A percentile compares a stretch with the other conserved stretches of the same genome.
Evolutionary conservation across 2,797 vertebrate species (phyloP).

Genomic region (Danio aesculapii): DNA sequence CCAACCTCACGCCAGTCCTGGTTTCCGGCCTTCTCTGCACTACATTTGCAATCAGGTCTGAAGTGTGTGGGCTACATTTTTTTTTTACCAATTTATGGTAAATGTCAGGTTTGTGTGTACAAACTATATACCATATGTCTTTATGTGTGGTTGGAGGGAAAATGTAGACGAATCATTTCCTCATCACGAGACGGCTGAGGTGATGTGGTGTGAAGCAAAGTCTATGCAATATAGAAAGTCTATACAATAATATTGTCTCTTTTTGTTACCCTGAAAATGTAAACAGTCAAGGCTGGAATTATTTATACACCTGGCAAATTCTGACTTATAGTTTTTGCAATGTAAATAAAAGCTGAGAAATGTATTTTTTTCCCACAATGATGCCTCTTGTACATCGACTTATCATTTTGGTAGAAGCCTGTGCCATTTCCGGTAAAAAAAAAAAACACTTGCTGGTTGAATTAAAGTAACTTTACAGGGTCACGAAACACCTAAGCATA

Average conservation of each 20-base stretch:
- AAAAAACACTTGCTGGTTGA: background rate
- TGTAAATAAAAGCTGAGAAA: too few relatives aligned
- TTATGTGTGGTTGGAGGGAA: conserved; percentile 64
- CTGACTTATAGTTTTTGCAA: too few relatives aligned
- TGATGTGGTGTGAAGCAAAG: conserved; percentile 60
- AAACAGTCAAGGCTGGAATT: too few relatives aligned
- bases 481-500: too few relatives aligned
- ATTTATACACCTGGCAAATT: too few relatives aligned
- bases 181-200: conserved; percentile 63
- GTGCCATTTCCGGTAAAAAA: background rate
- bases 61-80: conserved; percentile 55
- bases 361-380: too few relatives aligned
- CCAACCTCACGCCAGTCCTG: conserved; percentile 68
- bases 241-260: conserved; percentile 34
- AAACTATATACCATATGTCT: conserved; percentile 70
- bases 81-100: conserved; percentile 70
- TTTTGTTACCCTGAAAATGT: conserved; percentile 49
- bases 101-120: conserved; percentile 73
- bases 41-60: conserved; percentile 66
- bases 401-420: too few relatives aligned
- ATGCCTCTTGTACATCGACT: background rate
- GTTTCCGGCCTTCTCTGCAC: conserved; percentile 67
- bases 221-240: too few relatives aligned
- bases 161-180: conserved; percentile 66
- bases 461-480: too few relatives aligned